Evolutionary conservation across 2,113 vertebrate genomes (phyloP), one percentile per base, ranked within the genome.

Genomic region (Pedionomus torquatus): DNA sequence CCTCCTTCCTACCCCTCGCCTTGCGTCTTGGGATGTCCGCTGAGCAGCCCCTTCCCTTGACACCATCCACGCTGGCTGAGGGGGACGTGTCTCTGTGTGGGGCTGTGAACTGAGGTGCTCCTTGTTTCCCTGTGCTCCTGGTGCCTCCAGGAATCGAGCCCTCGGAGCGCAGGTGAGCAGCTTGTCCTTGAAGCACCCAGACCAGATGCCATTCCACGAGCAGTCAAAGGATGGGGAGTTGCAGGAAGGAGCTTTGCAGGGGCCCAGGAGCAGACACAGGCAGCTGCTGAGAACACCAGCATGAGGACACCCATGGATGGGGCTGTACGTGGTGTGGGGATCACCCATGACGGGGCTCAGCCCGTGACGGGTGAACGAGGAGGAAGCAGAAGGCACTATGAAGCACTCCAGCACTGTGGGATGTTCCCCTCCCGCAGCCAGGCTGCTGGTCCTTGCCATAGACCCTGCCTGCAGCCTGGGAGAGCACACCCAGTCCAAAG

Each of bases 351-450:
- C n/a, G n/a, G n/a, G n/a, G n/a, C 58, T 44, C 54, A 20, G 58
- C 55, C 9, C 0, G 0, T 0, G 3, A 7, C 20, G 19, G 5
- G 61, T 51, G 35, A 23, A 7, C 2, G 0, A 48, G 31, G 7
- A 48, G 23, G 39, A 39, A 71, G 37, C 41, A 75, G 11, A 23
- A 39, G 9, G 69, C 31, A 58, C 30, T 20, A 17, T 1, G 7
- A 48, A 19, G 9, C 52, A 25, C 9, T 54, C 30, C 66, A 57
- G 21, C n/a, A 18, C 12, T 18, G 30, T 1, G 12, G 58, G 55
- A 41, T 4, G 8, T 33, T 4, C 14, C 11, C 3, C 11, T 43
- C n/a, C 25, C 8, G 4, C 41, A 21, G 10, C 7, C 58, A 43
- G 26, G 71, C 35, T 91, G 17, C 49, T 41, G 37, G 24, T 23